Base-by-base conservation (phyloP, 2,888 invertebrate species). In the Reticulitermes lucifugus region DNA sequence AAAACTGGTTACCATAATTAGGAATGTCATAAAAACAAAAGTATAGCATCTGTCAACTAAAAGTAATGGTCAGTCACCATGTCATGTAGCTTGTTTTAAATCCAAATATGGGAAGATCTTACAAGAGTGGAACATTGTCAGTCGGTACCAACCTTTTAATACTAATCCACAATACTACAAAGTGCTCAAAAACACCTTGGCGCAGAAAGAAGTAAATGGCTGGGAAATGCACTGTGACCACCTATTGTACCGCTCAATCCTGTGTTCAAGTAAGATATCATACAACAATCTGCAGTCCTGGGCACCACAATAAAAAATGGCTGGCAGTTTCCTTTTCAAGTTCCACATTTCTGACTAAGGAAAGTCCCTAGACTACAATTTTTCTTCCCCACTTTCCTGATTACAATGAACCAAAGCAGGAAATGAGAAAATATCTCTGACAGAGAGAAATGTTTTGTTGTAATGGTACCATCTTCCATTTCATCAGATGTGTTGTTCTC, bases 161-260 rank as follows among this genome's bases (percentile, higher is more conserved):
- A 80, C 80, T 60, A 80, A 60, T 25, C 80, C 80, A 80, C 59
- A 55, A 80, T 59, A 35, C 80, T 60, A 80, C 80, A 51, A 79
- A 25, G 55, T 79, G 79, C 29, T 79, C 79, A 51, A 79, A 79
- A 79, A 51, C n/a, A 70, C 46, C 46, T 51, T n/a, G 51, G 25
- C 51, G 55, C n/a, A 51, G 75, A 77, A 77, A 29, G n/a, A 77
- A 29, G n/a, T 79, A 25, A 55, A 55, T 12, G 25, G 46, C 55
- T 51, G 35, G n/a, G 29, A 79, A 79, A 79, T 79, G 55, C 79
- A 79, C 46, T 55, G 18, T 79, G n/a, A 79, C 79, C 55, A 51
- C 5, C 70, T 25, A 12, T 25, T n/a, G 14, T 29, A 25, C 29
- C n/a, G 10, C 25, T 70, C 70, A n/a, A 7, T 29, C 70, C 6